These are phyloP conservation scores for Bombyx mori DNA, from an alignment of 1,140 invertebrate genomes.

Conservation along the genomic window DNA sequence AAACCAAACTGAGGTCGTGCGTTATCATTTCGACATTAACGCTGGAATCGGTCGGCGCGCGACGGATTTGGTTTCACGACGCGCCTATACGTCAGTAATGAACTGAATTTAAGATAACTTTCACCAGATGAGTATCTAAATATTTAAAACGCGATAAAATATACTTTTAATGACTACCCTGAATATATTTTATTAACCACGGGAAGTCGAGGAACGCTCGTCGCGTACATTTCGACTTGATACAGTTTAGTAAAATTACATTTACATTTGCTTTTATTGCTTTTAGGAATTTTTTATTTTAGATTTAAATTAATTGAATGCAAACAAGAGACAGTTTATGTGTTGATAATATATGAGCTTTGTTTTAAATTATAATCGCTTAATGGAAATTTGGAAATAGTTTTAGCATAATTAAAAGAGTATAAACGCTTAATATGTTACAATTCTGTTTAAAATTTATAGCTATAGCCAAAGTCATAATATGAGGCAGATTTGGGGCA, in stretches of 20 bases:
- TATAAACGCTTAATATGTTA: too few species aligned
- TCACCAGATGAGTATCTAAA: slow-evolving; percentile 63
- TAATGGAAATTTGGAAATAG: slow-evolving; percentile 28
- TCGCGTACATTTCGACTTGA: slow-evolving; percentile 30
- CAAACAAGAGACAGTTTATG: slow-evolving; percentile 51
- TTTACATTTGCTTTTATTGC: slow-evolving; percentile 47
- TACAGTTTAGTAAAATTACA: slow-evolving; percentile 55
- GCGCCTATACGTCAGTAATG: slow-evolving; percentile 32
- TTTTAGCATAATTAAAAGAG: slow-evolving; percentile 30
- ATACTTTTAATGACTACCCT: slow-evolving; percentile 60
- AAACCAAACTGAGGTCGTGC: slow-evolving; percentile 6
- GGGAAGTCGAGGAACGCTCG: slow-evolving; percentile 23
- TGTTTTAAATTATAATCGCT: slow-evolving; percentile 32
- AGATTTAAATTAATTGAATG: slow-evolving; percentile 58
- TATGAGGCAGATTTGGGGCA: too few species aligned
- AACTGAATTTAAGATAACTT: slow-evolving; percentile 56
- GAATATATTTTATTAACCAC: slow-evolving; percentile 55
- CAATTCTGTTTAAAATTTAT: too few species aligned
- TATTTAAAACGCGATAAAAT: slow-evolving; percentile 66
- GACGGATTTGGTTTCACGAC: slow-evolving; percentile 42
- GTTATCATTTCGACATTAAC: slow-evolving; percentile 7
- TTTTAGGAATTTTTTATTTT: slow-evolving; percentile 46
- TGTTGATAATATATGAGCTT: slow-evolving; percentile 28
- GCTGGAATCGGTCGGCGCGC: slow-evolving; percentile 3
- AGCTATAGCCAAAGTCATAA: too few species aligned